Evolutionary conservation across 2,113 vertebrate genomes (phyloP), one percentile per base, ranked within the genome.

Genomic region (Erpornis zantholeuca): DNA sequence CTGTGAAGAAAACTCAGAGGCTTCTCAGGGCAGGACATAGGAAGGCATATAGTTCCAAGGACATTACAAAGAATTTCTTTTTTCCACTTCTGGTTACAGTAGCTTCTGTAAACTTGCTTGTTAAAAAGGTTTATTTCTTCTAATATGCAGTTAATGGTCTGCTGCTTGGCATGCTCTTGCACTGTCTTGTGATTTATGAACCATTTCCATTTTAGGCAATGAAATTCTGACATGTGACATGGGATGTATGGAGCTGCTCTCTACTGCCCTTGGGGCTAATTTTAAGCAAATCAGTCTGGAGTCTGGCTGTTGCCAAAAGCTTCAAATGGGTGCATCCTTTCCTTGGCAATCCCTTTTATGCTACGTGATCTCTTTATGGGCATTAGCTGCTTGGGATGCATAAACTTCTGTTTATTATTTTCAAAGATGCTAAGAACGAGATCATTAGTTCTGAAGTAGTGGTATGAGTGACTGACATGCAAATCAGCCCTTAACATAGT

Each of bases 91-190:
- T 86, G 22, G 25, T 89, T 94, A 50, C 0, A 0, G 86, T 69
- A 85, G 61, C 24, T 18, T 22, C 56, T 53, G 35, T 80, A 87
- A 94, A 69, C 42, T 73, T 79, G 35, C 92, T 64, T 50, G 57
- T 89, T 91, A 82, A 85, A 71, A 92, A 45, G 27, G 31, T 89
- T 89, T 84, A 53, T 79, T 95, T 96, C 28, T 94, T 64, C 57
- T 76, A 53, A 57, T 20, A 53, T 1, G 14, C 57, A 61, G 23
- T 79, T 79, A 87, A 82, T 17, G 21, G 22, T 72, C 56, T 44
- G 71, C 65, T 91, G n/a, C 63, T 61, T 77, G 81, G 35, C 3
- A 4, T 80, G 53, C 21, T 77, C 42, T 69, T 76, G 57, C 69
- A 50, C 33, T 83, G 68, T 35, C 35, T 86, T 49, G n/a, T 6